A percentile compares a stretch with the other conserved stretches of the same genome.
Evolutionary conservation across 2,113 vertebrate genomes (phyloP).

Genomic region (Sarotherodon lohbergeri): DNA sequence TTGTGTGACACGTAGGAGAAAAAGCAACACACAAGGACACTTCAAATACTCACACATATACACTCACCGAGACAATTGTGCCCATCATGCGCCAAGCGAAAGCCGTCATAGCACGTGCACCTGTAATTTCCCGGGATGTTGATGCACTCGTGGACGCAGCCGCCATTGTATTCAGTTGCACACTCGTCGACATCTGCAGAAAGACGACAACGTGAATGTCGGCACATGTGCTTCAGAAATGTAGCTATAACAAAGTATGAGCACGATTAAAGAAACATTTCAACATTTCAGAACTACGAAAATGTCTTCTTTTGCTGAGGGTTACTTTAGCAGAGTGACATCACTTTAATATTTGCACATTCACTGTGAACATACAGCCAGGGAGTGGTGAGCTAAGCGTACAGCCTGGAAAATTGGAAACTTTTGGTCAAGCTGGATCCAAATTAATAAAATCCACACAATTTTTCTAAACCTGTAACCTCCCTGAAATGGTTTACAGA

Average conservation of each 20-base stretch:
- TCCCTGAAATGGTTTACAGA: not conserved
- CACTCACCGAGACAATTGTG: slow-evolving; percentile 93
- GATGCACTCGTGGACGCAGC: slow-evolving; percentile 95
- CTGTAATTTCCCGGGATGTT: slow-evolving; percentile 98
- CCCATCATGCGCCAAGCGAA: slow-evolving; percentile 90
- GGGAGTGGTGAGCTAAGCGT: not conserved
- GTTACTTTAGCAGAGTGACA: not conserved
- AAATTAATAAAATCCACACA: not conserved
- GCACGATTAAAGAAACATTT: not conserved
- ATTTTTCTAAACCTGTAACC: not conserved
- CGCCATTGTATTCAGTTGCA: slow-evolving; percentile 88
- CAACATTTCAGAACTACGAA: not conserved
- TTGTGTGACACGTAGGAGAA: not conserved
- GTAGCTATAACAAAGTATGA: not conserved
- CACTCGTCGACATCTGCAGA: slow-evolving; percentile 91
- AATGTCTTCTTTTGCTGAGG: not conserved
- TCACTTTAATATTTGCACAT: not conserved
- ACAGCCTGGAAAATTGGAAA: not conserved
- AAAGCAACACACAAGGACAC: not conserved
- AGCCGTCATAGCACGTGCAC: slow-evolving; percentile 96
- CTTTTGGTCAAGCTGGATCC: not conserved
- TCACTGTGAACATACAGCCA: not conserved
- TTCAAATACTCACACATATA: not conserved
- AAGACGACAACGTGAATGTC: not conserved
- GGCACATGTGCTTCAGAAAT: not conserved